Base-by-base conservation (phyloP, 2,888 invertebrate species). In the Scrobipalpa atriplicella region DNA sequence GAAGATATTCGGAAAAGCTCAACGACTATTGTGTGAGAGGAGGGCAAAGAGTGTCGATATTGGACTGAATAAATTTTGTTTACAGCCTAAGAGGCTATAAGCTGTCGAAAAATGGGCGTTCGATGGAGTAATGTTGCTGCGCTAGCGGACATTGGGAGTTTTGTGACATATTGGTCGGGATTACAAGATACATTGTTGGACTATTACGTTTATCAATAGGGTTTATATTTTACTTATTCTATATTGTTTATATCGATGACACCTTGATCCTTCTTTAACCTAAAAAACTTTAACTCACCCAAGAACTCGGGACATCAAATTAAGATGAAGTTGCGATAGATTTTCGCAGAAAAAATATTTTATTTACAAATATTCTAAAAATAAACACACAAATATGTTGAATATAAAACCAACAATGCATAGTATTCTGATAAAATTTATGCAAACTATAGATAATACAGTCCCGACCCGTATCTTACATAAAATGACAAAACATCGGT, bases 401-500 rank as follows among this genome's bases (percentile, higher is more conserved):
- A n/a, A 29, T 29, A 5, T 29, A 3, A 29, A 29, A 29, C 2
- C 29, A 29, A 29, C 29, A 29, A 29, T 29, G 29, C 5, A 3
- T 5, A 29, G 29, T 29, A 29, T 65, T 64, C 62, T 68, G 69
- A 70, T 70, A 69, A 69, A 65, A 66, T 62, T 67, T 38, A 63
- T 66, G 51, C 63, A 61, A 62, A 38, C 63, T 11, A 38, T 61
- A 68, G 68, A 70, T 71, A n/a, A 68, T 66, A 60, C 51, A 52
- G 19, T 54, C 41, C 18, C 67, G 62, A 66, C 65, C 65, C 43
- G 18, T 41, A 41, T 41, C 70, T 67, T 72, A 69, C 71, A 74
- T 74, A 72, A 73, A 65, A 73, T 67, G 72, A 73, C 77, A 74
- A 74, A 74, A 75, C 73, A 75, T 72, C 67, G 73, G 74, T 70